These are phyloP conservation scores for Netelia virgata DNA, from an alignment of 2,888 invertebrate species.

Conservation along the genomic window DNA sequence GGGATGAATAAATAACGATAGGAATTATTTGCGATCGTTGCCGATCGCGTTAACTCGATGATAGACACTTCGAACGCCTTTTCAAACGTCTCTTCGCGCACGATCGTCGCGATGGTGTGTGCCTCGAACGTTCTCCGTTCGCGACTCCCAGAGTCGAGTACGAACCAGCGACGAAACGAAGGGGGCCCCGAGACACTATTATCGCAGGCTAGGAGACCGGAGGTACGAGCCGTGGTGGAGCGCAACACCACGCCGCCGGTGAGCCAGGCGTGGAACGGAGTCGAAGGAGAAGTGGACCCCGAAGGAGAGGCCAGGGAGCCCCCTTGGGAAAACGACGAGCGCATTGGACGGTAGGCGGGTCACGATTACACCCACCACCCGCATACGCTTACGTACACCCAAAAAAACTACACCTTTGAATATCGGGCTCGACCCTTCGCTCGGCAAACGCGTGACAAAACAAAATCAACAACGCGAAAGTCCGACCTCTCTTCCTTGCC, in stretches of 20 bases:
- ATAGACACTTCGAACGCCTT: conserved; percentile 14
- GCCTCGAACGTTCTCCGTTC: conserved; percentile 11
- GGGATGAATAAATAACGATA: too few relatives aligned
- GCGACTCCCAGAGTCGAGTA: conserved; percentile 52
- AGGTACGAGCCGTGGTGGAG: conserved; percentile 66
- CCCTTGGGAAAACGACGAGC: conserved; percentile 83
- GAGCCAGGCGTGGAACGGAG: conserved; percentile 65
- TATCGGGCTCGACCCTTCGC: not conserved
- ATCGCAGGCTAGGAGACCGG: conserved; percentile 75
- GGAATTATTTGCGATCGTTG: conserved; percentile 44
- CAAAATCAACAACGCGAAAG: not conserved
- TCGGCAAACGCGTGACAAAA: not conserved
- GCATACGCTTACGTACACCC: conserved; percentile 53
- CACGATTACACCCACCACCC: conserved; percentile 81
- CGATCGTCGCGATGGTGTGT: conserved; percentile 48
- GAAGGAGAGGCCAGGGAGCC: conserved; percentile 81
- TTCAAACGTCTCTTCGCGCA: not conserved
- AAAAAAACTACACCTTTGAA: conserved; percentile 11
- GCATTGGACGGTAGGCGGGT: conserved; percentile 85
- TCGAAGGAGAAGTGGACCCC: conserved; percentile 79
- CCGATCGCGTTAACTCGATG: conserved; percentile 27
- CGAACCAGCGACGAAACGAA: conserved; percentile 69
- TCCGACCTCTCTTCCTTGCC: too few relatives aligned
- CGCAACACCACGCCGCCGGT: conserved; percentile 67
- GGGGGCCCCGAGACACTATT: conserved; percentile 77